Base-by-base conservation (phyloP, 2,797 vertebrate genomes). In the Glossophaga mutica region DNA sequence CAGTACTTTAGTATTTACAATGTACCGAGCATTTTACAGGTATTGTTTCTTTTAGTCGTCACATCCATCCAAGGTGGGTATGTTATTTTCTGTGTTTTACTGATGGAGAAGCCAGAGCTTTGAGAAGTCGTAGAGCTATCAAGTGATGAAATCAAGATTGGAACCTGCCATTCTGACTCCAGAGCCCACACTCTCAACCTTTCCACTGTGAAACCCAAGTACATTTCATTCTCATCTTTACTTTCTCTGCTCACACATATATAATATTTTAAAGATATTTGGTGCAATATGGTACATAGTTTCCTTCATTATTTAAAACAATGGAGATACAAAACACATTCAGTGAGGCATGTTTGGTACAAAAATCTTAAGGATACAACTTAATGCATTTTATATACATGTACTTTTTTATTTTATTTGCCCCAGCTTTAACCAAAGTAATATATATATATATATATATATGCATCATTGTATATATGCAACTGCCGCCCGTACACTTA, bases 251-350 rank as follows among this genome's bases (percentile, higher is more conserved):
- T 92, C 68, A 83, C 11, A 10, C 0, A 0, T 59, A 1, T 81
- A 18, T 84, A 57, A 83, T 19, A 50, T 79, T 90, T 91, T 82
- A 65, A 91, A 91, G 50, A 44, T 65, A 37, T 19, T 67, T 65
- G 24, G 26, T 84, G 74, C 26, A 57, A 14, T 82, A 34, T n/a
- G 79, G 4, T 39, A 48, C 9, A 67, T 68, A 52, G 46, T 93
- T 90, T 91, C n/a, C 65, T 93, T 68, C 16, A 46, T 59, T 71
- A 87, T 44, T 94, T 88, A 82, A 95, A 93, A 89, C 79, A 59
- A 52, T 34, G 34, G 42, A 67, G 29, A 7, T 74, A 29, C 24
- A 79, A 85, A 59, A 57, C 57, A 91, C 32, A 93, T n/a, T 86
- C 21, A 86, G 6, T 86, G 57, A 79, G 67, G n/a, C 59, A 50